These are phyloP conservation scores for Cantharis rufa DNA, from an alignment of 2,888 invertebrate species.

Conservation along the genomic window DNA sequence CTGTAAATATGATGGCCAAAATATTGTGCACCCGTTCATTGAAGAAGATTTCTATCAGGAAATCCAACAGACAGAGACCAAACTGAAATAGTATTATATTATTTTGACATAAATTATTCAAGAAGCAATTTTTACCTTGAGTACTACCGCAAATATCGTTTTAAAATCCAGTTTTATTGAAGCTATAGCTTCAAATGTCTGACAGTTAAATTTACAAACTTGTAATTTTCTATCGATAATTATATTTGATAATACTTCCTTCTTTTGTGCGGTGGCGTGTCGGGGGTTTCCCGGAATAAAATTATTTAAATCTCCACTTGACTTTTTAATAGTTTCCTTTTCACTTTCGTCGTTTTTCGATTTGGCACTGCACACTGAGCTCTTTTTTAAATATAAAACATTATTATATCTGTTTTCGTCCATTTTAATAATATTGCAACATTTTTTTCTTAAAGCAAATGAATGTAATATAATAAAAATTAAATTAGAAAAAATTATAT, in stretches of 20 bases:
- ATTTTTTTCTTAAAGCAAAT: neutral
- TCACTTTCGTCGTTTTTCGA: neutral
- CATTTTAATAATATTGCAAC: neutral
- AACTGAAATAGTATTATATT: neutral
- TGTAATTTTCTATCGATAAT: neutral
- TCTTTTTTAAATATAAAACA: neutral
- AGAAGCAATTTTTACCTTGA: neutral
- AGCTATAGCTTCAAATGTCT: neutral
- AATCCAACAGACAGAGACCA: neutral
- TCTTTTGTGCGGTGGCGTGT: neutral
- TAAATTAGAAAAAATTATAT: neutral
- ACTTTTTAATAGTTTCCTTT: neutral
- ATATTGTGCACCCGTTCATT: constrained; percentile 28
- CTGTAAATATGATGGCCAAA: constrained; percentile 17
- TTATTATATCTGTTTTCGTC: neutral
- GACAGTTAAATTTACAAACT: neutral
- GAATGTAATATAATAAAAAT: neutral
- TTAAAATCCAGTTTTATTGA: neutral
- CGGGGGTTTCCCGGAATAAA: neutral
- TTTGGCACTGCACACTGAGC: neutral
- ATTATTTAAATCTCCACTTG: neutral
- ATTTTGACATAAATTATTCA: neutral
- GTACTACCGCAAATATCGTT: neutral
- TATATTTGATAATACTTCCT: neutral
- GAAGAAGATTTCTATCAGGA: neutral